Base-by-base conservation (phyloP, 37 sponge, comb jelly and placozoan species). In the Geodia barretti region DNA sequence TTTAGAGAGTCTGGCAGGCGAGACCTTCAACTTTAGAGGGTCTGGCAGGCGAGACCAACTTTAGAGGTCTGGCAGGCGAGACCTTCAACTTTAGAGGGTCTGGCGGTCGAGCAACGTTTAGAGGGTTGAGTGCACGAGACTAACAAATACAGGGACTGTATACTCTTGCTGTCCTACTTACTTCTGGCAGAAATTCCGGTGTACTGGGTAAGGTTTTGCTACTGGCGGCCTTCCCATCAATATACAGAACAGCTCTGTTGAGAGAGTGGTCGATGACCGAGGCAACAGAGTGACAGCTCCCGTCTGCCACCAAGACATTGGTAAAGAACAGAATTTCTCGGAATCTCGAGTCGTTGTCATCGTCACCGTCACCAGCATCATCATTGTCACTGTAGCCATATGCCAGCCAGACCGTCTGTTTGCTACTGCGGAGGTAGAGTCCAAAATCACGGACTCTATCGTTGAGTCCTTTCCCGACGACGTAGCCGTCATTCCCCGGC, bases 401-500 rank as follows among this genome's bases (percentile, higher is more conserved):
- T 1, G 84, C 81, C 14, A 93, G 58, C 84, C 84, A 86, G 1
- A 89, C 42, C 0, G 84, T 76, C 37, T 61, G 62, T 41, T 82
- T 78, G 30, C 77, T 67, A 68, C 89, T 84, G 20, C 86, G 63
- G 24, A 93, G 68, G 62, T 93, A 93, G 20, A 93, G 89, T 1
- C 89, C 89, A 82, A 88, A 93, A 65, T 93, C 94, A 47, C 94
- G 43, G 35, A 83, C 82, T 3, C 86, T 29, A 31, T 73, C 83
- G 35, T 78, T 83, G 1, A 86, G 29, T 28, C 90, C 94, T 68
- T 93, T 93, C 0, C 89, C 94, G 9, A 93, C 75, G 0, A 93
- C 62, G 54, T 93, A 93, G 37, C 90, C 94, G 69, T 93, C 90
- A 75, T 93, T 93, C 0, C 67, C 73, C 2, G 74, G 30, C 2